A percentile compares a stretch with the other conserved stretches of the same genome.
Conservation (phyloP, 1,140 invertebrate species). For the Sycophila sp. region DNA sequence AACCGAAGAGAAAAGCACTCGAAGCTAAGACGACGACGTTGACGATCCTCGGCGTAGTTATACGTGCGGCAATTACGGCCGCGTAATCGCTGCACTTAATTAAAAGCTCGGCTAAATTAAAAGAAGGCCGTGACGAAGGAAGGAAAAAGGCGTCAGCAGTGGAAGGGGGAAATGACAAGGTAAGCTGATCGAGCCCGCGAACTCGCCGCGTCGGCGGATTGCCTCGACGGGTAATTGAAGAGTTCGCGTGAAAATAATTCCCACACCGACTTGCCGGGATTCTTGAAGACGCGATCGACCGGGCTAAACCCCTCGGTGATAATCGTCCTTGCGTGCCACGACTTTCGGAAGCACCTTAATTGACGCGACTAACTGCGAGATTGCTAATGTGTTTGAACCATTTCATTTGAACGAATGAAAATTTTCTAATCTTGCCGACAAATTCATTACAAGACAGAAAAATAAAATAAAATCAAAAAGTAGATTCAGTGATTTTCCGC, state of each 20-base stretch:
- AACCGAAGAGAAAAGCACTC: constrained; percentile 28
- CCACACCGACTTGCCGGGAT: not conserved
- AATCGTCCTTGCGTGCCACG: not conserved
- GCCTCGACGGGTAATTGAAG: constrained; percentile 15
- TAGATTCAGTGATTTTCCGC: not conserved
- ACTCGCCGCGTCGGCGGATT: not conserved
- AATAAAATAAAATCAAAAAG: too few relatives aligned
- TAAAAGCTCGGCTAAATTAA: constrained; percentile 23
- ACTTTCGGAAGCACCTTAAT: not conserved
- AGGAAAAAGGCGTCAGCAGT: constrained; percentile 2
- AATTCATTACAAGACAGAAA: too few relatives aligned
- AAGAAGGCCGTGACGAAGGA: constrained; percentile 21
- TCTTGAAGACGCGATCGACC: constrained; percentile 16
- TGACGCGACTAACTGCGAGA: not conserved
- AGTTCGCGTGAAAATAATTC: not conserved
- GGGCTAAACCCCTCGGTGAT: not conserved
- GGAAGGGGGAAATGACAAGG: constrained; percentile 28
- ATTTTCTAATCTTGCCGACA: too few relatives aligned
- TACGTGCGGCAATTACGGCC: not conserved
- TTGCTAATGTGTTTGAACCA: too few relatives aligned
- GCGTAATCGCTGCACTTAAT: not conserved
- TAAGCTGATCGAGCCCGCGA: constrained; percentile 7
- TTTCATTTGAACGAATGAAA: too few relatives aligned
- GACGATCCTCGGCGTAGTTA: too few relatives aligned
- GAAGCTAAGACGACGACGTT: too few relatives aligned